Base-by-base conservation (phyloP, 1,140 invertebrate genomes). In the Ceratina calcarata region DNA sequence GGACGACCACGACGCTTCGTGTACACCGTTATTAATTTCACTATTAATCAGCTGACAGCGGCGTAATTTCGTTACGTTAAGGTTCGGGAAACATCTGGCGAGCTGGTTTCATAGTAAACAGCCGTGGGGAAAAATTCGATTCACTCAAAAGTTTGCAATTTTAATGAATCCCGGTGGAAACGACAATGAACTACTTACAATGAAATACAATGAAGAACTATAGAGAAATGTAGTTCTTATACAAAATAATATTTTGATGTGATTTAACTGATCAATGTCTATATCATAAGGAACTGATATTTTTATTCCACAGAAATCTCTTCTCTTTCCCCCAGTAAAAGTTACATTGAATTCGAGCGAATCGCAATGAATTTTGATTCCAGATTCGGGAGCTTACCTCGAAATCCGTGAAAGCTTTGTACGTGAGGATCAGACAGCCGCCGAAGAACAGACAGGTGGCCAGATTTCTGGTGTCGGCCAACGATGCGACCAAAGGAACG, bases 401-500 rank as follows among this genome's bases (percentile, higher is more conserved):
- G 82, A 96, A 94, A 87, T 96, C 95, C 51, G 93, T 88, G 49
- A 95, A 90, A 86, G 94, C 94, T 88, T 94, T 94, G 90, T 95
- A 95, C 3, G 94, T 93, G 27, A 96, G 89, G 4, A 95, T 89
- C 57, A 95, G 82, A 57, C 94, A 93, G 16, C 94, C 91, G 67
- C 94, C 93, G 84, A 95, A 95, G 65, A 96, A 95, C 27, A 96
- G 93, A 85, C 95, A 94, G 1, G 96, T 96, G 27, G 95, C 93
- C 58, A 97, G 87, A 89, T 97, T 96, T 82, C 97, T 93, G 10
- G 94, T 93, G 91, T 97, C 97, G 64, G 93, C 94, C 6, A 95
- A 89, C 55, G 95, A 95, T 66, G 95, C 95, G 58, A 98, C 94
- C 53, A 97, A 91, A 37, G 96, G 96, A 62, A 97, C 94, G 15